phyloP scores from a whole-genome alignment of 2,888 invertebrate genomes.

The Himalopsyche japonica region DNA sequence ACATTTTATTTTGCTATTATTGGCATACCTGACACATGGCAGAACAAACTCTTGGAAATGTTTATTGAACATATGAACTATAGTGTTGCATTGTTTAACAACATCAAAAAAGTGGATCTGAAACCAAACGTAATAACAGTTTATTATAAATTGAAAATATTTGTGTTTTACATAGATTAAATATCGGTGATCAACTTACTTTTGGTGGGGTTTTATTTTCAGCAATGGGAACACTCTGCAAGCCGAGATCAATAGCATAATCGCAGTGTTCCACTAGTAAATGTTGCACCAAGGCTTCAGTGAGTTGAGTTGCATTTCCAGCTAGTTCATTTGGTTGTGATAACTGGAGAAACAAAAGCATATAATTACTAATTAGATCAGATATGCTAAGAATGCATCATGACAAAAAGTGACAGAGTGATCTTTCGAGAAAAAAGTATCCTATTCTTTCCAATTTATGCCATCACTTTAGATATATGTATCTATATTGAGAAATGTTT shows the following conservation, averaged over 20 bases:
- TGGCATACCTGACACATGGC: conserved; percentile 80
- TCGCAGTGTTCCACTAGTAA: conserved; percentile 92
- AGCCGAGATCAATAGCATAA: conserved; percentile 92
- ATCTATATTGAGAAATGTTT: too few relatives aligned
- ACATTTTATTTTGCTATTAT: not conserved
- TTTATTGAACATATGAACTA: conserved; percentile 90
- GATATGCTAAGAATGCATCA: too few relatives aligned
- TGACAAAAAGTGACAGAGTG: too few relatives aligned
- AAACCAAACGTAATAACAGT: conserved; percentile 33
- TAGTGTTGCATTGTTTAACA: conserved; percentile 90
- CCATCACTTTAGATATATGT: too few relatives aligned
- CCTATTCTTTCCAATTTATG: too few relatives aligned
- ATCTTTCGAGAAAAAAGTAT: too few relatives aligned
- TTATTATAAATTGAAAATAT: not conserved
- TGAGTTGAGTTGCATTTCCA: conserved; percentile 75
- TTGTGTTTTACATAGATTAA: not conserved
- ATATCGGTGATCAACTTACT: conserved; percentile 39
- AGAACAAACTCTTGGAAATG: conserved; percentile 88
- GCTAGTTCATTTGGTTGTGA: conserved; percentile 79
- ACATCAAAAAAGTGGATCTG: conserved; percentile 93
- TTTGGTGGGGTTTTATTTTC: conserved; percentile 86
- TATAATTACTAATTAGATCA: too few relatives aligned
- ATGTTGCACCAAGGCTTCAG: conserved; percentile 83
- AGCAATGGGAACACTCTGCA: conserved; percentile 85
- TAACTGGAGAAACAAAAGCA: conserved; percentile 56